Evolutionary conservation across 2,113 vertebrate species (phyloP).

Genomic region (Rousettus leschenaultii): DNA sequence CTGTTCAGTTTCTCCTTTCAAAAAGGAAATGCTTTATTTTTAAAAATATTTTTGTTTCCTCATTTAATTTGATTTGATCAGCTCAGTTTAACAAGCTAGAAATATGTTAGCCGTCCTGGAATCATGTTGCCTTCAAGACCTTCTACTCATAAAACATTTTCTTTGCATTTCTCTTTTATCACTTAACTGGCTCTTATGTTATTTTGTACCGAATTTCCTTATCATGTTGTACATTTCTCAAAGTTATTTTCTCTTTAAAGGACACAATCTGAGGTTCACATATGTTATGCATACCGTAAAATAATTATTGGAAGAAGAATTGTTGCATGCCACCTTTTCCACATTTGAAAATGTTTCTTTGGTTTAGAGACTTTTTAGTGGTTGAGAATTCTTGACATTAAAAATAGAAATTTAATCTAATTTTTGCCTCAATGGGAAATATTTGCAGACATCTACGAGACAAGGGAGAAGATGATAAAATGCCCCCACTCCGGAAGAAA

Average conservation of each 20-base stretch:
- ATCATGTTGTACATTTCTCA: background rate
- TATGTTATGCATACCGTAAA: background rate
- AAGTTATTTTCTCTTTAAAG: slow-evolving; percentile 45
- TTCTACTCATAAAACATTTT: background rate
- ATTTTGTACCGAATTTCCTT: slow-evolving; percentile 3
- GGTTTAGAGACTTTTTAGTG: background rate
- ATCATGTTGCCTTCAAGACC: background rate
- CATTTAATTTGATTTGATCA: background rate
- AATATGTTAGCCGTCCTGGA: background rate
- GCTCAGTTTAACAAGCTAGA: background rate
- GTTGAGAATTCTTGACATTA: slow-evolving; percentile 16
- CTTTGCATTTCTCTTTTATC: background rate
- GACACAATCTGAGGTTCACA: background rate
- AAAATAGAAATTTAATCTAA: slow-evolving; percentile 19
- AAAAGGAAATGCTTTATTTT: background rate
- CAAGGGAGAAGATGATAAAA: slow-evolving; percentile 99
- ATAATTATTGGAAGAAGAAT: background rate
- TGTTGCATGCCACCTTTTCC: background rate
- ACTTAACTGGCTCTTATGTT: background rate
- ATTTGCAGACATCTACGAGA: slow-evolving; percentile 90
- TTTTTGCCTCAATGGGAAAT: slow-evolving; percentile 46
- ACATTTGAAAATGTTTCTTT: slow-evolving; percentile 36
- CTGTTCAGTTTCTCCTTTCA: background rate
- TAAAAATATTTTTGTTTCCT: slow-evolving; percentile 30
- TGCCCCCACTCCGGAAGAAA: slow-evolving; percentile 96